phyloP scores from a whole-genome alignment of 2,888 invertebrate species.

The Aporophyla nigra region DNA sequence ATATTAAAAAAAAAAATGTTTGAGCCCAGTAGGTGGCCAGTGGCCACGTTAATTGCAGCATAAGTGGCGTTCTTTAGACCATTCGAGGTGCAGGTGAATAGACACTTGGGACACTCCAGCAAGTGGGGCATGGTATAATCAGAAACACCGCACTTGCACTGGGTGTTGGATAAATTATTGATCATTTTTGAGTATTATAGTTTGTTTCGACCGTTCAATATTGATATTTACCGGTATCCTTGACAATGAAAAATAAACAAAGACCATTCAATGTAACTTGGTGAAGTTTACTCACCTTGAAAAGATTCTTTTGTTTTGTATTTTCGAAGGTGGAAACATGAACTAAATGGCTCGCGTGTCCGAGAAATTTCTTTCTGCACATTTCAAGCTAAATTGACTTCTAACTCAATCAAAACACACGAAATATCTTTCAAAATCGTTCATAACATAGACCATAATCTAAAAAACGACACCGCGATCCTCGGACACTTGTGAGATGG shows the following conservation, averaged over 20 bases:
- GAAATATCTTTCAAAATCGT: constrained; percentile 30
- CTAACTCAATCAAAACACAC: not conserved
- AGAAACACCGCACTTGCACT: too few relatives aligned
- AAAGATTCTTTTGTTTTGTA: not conserved
- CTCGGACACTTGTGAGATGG: constrained; percentile 88
- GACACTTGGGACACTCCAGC: too few relatives aligned
- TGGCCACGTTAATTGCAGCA: too few relatives aligned
- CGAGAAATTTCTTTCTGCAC: too few relatives aligned
- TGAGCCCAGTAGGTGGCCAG: too few relatives aligned
- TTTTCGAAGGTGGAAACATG: not conserved
- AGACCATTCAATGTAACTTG: not conserved
- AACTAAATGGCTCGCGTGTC: not conserved
- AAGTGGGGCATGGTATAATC: too few relatives aligned
- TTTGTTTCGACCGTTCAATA: too few relatives aligned
- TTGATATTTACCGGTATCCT: not conserved
- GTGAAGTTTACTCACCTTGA: not conserved
- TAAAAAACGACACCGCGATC: constrained; percentile 84
- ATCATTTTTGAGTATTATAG: too few relatives aligned
- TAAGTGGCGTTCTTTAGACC: too few relatives aligned
- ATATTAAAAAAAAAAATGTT: too few relatives aligned
- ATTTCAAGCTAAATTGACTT: not conserved
- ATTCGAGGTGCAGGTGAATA: too few relatives aligned
- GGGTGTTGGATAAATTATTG: too few relatives aligned
- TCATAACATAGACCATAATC: constrained; percentile 66
- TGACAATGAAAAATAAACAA: not conserved